These are phyloP conservation scores for Laticauda laticaudata DNA, from an alignment of 2,113 vertebrate species.

Conservation along the genomic window DNA sequence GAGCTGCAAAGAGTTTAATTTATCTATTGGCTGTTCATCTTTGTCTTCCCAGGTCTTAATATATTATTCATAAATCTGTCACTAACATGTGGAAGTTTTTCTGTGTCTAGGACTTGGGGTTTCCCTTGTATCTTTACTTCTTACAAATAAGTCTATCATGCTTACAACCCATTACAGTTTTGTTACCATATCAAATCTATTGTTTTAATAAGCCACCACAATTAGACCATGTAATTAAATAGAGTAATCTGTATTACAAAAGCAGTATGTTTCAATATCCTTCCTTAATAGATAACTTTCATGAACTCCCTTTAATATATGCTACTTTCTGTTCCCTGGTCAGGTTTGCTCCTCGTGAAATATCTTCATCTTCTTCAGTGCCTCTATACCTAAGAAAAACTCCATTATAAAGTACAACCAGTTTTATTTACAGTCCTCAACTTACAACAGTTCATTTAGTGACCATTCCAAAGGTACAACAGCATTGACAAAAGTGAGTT, in stretches of 20 bases:
- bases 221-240: not conserved
- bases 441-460: too few species aligned
- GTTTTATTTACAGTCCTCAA: not conserved
- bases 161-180: not conserved
- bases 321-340: not conserved
- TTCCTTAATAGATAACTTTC: not conserved
- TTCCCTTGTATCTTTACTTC: not conserved
- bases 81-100: not conserved
- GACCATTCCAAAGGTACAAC: too few species aligned
- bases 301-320: not conserved
- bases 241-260: too few species aligned
- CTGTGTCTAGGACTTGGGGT: not conserved
- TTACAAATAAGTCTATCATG: not conserved
- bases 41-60: not conserved
- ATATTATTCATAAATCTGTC: not conserved
- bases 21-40: not conserved
- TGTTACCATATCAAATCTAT: not conserved
- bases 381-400: not conserved
- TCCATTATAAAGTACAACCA: not conserved
- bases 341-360: not conserved
- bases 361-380: not conserved
- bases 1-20: not conserved
- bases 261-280: not conserved
- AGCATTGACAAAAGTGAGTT: too few species aligned
- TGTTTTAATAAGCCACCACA: not conserved